Percentiles rank a stretch among this genome's conserved stretches.
phyloP scores from a whole-genome alignment of 2,113 vertebrate genomes.

The Poicephalus gulielmi region DNA sequence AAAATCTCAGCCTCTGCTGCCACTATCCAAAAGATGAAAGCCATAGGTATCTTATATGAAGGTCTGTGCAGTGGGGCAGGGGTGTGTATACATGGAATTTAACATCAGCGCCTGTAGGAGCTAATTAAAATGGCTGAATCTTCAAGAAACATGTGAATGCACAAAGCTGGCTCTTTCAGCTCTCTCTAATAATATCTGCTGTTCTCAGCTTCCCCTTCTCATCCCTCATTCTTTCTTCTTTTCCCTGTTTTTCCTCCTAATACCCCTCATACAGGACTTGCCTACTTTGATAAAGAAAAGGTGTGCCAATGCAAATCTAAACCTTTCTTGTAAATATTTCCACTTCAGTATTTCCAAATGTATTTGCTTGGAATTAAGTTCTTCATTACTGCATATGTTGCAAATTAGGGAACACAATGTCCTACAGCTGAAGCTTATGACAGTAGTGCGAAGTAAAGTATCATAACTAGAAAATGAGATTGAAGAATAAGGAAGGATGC shows the following conservation, averaged over 20 bases:
- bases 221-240: neutral
- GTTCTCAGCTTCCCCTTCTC: neutral
- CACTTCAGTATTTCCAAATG: neutral
- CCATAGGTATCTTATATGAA: neutral
- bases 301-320: neutral
- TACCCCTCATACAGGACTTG: neutral
- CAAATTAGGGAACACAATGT: neutral
- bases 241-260: neutral
- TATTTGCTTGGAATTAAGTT: neutral
- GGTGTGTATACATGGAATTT: neutral
- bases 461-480: neutral
- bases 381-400: neutral
- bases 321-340: neutral
- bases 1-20: neutral
- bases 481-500: neutral
- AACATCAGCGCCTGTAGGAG: neutral
- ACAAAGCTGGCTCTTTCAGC: neutral
- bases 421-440: neutral
- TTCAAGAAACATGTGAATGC: neutral
- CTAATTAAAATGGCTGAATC: neutral
- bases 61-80: neutral
- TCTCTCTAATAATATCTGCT: neutral
- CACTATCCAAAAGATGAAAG: neutral
- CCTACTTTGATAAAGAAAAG: neutral
- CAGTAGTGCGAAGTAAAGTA: neutral